Evolutionary conservation across 2,888 invertebrate genomes (phyloP).

Genomic region (Drosophila hamatofila): DNA sequence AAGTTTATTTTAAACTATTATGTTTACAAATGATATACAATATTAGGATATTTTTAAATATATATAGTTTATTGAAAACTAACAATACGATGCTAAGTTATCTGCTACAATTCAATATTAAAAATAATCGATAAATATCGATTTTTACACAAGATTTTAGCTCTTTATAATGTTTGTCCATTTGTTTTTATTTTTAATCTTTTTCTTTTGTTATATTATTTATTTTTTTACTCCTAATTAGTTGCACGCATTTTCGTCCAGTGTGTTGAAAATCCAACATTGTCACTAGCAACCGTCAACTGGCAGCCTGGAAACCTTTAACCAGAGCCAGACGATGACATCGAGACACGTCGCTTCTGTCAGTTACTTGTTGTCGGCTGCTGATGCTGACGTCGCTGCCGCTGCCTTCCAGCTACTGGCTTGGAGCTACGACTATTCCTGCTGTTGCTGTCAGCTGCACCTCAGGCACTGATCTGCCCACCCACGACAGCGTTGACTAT

Average conservation of each 20-base stretch:
- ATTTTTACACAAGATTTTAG: background rate
- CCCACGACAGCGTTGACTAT: conserved; percentile 48
- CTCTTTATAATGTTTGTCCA: background rate
- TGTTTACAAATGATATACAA: too few species aligned
- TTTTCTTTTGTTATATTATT: background rate
- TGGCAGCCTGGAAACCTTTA: conserved; percentile 41
- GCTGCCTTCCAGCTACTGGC: conserved; percentile 4
- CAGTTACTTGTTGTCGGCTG: conserved; percentile 34
- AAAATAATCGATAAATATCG: background rate
- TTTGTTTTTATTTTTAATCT: background rate
- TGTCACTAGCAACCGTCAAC: conserved; percentile 41
- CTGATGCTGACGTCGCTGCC: conserved; percentile 7
- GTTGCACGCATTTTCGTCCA: conserved; percentile 17
- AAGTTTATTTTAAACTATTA: too few species aligned
- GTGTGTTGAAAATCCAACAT: conserved; percentile 48
- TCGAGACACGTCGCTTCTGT: conserved; percentile 41
- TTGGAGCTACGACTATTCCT: conserved; percentile 11
- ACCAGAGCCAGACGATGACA: conserved; percentile 49
- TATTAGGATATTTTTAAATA: too few species aligned
- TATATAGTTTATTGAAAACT: too few species aligned
- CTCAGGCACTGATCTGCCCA: conserved; percentile 35
- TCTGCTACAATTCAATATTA: background rate
- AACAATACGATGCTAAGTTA: too few species aligned
- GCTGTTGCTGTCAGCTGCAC: conserved; percentile 48
- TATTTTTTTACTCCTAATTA: background rate